phyloP scores from a whole-genome alignment of 2,888 invertebrate genomes.

The Megalurothrips usitatus region DNA sequence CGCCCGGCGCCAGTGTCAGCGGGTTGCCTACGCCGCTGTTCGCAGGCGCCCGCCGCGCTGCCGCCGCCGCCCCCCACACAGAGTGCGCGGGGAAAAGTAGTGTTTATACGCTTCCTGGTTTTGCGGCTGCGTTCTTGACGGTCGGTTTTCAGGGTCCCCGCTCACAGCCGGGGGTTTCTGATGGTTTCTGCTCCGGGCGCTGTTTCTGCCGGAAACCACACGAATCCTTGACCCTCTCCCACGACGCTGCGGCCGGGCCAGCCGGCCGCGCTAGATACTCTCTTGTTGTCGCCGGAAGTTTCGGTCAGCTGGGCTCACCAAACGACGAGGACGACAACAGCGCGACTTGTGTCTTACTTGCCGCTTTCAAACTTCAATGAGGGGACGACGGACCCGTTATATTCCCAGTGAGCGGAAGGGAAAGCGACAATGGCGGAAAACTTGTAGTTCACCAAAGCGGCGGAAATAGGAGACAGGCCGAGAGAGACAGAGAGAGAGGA shows the following conservation, averaged over 20 bases:
- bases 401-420: not conserved
- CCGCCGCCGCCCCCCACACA: not conserved
- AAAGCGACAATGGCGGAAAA: constrained; percentile 22
- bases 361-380: constrained; percentile 18
- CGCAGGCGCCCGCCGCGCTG: not conserved
- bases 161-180: no score
- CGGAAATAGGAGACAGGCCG: not conserved
- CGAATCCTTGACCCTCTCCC: no score
- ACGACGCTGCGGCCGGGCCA: no score
- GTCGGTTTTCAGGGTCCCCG: no score
- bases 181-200: no score
- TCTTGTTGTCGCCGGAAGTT: not conserved
- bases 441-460: constrained; percentile 17
- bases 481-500: not conserved
- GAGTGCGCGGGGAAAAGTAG: no score
- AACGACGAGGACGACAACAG: not conserved
- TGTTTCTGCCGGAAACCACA: no score
- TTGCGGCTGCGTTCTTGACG: no score
- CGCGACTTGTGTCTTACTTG: constrained; percentile 1
- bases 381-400: not conserved
- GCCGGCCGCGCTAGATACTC: not conserved
- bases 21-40: not conserved
- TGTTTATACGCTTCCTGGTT: no score
- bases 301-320: not conserved
- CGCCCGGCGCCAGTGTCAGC: not conserved